phyloP scores from a whole-genome alignment of 64 coral and sea anemone species.

The Stylophora pistillata region DNA sequence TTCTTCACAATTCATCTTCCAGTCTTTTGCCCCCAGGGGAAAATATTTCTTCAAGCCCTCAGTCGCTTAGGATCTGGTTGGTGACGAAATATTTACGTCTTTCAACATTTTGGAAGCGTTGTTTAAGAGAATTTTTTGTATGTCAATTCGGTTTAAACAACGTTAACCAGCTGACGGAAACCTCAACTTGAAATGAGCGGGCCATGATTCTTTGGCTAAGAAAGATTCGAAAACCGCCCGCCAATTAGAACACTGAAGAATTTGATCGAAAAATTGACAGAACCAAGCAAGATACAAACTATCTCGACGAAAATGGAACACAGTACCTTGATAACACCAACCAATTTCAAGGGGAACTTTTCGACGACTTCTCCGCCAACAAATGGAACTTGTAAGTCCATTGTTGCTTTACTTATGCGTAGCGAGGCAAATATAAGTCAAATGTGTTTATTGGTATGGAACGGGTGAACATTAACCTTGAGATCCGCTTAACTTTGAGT shows the following conservation, averaged over 20 bases:
- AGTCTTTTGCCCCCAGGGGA: neutral
- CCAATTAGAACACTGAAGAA: neutral
- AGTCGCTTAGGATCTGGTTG: constrained; percentile 7
- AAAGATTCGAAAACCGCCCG: neutral
- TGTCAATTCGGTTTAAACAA: too few relatives aligned
- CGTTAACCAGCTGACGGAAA: too few relatives aligned
- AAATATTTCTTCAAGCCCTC: neutral
- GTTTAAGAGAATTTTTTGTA: neutral
- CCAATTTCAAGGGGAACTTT: constrained; percentile 3
- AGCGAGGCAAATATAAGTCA: neutral
- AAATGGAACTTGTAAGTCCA: constrained; percentile 27
- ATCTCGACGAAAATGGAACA: neutral
- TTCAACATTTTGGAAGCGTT: neutral
- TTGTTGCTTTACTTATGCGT: neutral
- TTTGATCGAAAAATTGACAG: neutral
- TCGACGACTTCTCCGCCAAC: constrained; percentile 13
- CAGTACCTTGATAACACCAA: neutral
- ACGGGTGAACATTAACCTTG: neutral
- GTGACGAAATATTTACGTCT: neutral
- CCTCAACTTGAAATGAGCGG: too few relatives aligned
- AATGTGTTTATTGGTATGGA: neutral
- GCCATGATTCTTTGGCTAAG: too few relatives aligned
- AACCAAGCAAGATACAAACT: neutral
- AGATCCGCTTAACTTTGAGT: neutral
- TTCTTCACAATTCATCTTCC: neutral